Conservation (phyloP, 1,140 invertebrate genomes). For the Gonioctena quinquepunctata region DNA sequence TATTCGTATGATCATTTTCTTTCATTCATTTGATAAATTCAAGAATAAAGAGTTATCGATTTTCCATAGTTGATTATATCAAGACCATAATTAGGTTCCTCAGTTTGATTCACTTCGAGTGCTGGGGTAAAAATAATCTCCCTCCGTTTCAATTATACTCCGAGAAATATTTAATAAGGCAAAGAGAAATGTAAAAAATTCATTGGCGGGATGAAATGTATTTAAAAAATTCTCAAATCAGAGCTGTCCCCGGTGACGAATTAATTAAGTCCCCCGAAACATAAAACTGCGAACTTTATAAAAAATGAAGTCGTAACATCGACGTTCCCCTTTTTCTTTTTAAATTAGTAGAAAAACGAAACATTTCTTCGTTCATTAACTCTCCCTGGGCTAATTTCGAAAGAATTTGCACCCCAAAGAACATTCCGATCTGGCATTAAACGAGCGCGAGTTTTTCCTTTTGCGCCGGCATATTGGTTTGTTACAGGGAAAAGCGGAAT, state of each 20-base stretch:
- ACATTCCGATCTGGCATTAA: conserved; percentile 50
- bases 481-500: conserved; percentile 21
- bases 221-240: conserved; percentile 49
- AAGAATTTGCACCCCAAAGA: conserved; percentile 52
- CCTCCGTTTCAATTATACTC: background rate
- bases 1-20: no score
- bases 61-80: background rate
- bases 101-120: background rate
- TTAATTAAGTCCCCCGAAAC: conserved; percentile 49
- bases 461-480: conserved; percentile 29
- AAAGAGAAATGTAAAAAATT: conserved; percentile 47
- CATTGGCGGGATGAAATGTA: conserved; percentile 44
- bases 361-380: conserved; percentile 53
- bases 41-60: background rate
- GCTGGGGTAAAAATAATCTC: conserved; percentile 13
- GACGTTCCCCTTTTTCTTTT: conserved; percentile 40
- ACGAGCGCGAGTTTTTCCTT: conserved; percentile 40
- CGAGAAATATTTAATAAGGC: conserved; percentile 39
- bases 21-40: no score
- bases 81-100: background rate
- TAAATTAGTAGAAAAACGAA: conserved; percentile 53
- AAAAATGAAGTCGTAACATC: conserved; percentile 46
- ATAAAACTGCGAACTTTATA: conserved; percentile 41
- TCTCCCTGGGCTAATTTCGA: conserved; percentile 52
- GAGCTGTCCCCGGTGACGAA: conserved; percentile 45